A percentile compares a stretch with the other conserved stretches of the same genome.
Conservation (phyloP, 2,888 invertebrate species). For the Agrochola litura region DNA sequence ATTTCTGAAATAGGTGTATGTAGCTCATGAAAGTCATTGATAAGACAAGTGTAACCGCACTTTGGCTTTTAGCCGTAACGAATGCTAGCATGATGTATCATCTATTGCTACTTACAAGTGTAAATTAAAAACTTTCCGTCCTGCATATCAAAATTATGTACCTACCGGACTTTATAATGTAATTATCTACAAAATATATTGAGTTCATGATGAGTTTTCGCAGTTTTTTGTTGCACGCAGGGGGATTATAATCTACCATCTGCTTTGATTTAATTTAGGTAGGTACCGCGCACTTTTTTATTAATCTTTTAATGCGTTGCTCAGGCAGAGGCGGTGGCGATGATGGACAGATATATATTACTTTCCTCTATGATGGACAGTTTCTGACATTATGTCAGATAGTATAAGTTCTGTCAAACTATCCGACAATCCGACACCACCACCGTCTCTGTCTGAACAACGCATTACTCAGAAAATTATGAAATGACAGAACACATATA, state of each 20-base stretch:
- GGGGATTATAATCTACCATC: neutral
- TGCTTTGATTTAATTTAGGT: constrained; percentile 20
- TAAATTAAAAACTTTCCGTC: neutral
- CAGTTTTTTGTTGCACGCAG: neutral
- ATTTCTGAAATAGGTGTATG: constrained; percentile 22
- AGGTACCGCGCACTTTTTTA: neutral
- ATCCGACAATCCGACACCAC: too few species aligned
- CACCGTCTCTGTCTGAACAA: neutral
- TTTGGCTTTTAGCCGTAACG: neutral
- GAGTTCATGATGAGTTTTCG: neutral
- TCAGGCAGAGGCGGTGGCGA: neutral
- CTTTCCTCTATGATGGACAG: neutral
- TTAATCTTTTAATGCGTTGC: neutral
- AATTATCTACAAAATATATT: neutral
- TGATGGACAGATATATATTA: neutral
- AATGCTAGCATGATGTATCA: neutral
- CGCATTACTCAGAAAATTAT: neutral
- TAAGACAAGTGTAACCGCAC: neutral
- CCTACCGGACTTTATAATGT: neutral
- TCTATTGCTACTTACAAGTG: neutral
- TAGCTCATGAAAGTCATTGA: constrained; percentile 13
- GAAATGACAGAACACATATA: constrained; percentile 6
- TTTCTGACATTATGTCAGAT: neutral
- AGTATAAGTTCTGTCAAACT: neutral
- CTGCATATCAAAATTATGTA: constrained; percentile 5